Evolutionary conservation across 1,140 invertebrate genomes (phyloP), one percentile per base, ranked within the genome.

Genomic region (Luehdorfia chinensis): DNA sequence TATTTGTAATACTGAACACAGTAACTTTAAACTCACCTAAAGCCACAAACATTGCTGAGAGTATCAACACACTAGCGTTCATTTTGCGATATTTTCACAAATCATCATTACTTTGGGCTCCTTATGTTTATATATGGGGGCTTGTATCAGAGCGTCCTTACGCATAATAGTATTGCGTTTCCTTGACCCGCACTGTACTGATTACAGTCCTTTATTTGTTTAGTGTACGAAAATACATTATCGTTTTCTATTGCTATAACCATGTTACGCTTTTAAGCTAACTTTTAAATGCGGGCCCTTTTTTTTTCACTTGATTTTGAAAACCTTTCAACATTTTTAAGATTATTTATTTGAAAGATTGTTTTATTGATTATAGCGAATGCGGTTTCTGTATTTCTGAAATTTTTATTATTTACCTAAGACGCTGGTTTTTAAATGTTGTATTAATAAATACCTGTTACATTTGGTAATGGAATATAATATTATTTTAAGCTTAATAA

Each of bases 51-150:
- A 60, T 30, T 19, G 59, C 45, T 14, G 44, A 50, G 45, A 58
- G 48, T 30, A 39, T 27, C 33, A 53, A 57, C 16, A 58, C 60
- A 64, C 68, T 12, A 14, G 59, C 49, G 59, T 55, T 49, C 72
- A 80, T 77, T 70, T 69, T 73, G 74, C 47, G 28, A 49, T 48
- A 59, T 66, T 66, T 55, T 59, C 43, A 57, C 59, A 54, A 62
- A 59, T 66, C 60, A 52, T 68, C 59, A 54, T 60, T 62, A 64
- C 36, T 37, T 32, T 21, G 32, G 50, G 27, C 21, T 56, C 33
- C 50, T 57, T 59, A 52, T 58, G 67, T 65, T 68, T 80, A 75
- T 80, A 77, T 80, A 80, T 43, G 59, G 67, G n/a, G 65, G 63
- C 59, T 62, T 62, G 43, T 75, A 75, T 75, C 75, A 56, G 33